Percentiles rank a stretch among this genome's conserved stretches.
These are phyloP conservation scores for Tenualosa ilisha DNA, from an alignment of 2,797 vertebrate species.

Conservation along the genomic window DNA sequence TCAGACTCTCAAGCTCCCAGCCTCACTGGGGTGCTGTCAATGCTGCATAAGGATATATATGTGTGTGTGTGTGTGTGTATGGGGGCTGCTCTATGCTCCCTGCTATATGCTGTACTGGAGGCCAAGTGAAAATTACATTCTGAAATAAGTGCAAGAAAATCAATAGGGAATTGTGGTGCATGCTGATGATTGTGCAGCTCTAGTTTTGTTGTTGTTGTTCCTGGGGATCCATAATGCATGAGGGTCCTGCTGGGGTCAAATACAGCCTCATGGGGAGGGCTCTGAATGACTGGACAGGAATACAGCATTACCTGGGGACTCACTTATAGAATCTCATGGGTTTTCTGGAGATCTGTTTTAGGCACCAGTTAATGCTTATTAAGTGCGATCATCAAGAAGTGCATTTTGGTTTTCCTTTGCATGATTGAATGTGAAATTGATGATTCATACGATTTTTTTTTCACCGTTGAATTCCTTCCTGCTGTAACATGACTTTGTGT, in stretches of 20 bases:
- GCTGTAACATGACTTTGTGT: neutral
- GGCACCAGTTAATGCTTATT: no score
- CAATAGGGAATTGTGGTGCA: slow-evolving; percentile 47
- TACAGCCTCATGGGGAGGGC: neutral
- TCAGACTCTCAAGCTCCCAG: neutral
- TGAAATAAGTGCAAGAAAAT: slow-evolving; percentile 37
- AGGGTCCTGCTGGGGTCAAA: neutral
- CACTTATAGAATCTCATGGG: neutral
- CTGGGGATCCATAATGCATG: neutral
- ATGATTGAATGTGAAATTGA: no score
- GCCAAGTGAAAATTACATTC: slow-evolving; percentile 41
- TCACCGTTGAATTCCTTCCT: neutral
- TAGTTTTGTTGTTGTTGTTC: no score
- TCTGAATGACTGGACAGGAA: neutral
- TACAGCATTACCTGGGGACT: neutral
- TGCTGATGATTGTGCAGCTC: slow-evolving; percentile 50
- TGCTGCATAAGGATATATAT: neutral
- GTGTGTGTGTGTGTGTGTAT: no score
- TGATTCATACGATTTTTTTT: neutral
- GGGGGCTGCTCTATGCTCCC: neutral
- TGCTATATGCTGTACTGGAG: slow-evolving; percentile 42
- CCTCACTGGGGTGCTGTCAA: neutral
- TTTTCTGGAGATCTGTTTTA: neutral
- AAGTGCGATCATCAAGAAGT: neutral
- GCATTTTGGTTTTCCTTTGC: no score